Percentiles rank a stretch among this genome's conserved stretches.
Evolutionary conservation across 2,888 invertebrate species (phyloP).

Genomic region (Sarcophaga subvicina): DNA sequence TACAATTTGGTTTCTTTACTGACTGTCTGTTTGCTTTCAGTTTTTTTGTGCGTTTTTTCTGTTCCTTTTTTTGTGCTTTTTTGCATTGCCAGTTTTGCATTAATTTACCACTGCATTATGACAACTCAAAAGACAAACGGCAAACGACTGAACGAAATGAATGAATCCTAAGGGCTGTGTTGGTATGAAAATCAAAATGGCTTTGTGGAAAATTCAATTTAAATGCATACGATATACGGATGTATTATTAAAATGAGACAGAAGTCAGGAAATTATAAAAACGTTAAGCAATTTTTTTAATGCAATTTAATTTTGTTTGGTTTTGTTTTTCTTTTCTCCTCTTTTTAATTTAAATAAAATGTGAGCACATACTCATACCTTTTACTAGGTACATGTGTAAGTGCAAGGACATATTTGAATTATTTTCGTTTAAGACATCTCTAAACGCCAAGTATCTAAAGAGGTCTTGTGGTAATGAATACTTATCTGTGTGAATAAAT

Average conservation of each 20-base stretch:
- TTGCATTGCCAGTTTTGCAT: conserved; percentile 15
- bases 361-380: neutral
- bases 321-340: neutral
- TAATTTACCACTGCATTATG: conserved; percentile 54
- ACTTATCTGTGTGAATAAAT: too few relatives aligned
- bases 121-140: conserved; percentile 44
- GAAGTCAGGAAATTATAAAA: conserved; percentile 44
- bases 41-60: neutral
- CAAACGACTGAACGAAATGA: neutral
- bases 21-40: neutral
- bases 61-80: neutral
- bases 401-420: too few relatives aligned
- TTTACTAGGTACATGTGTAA: too few relatives aligned
- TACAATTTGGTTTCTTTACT: conserved; percentile 49
- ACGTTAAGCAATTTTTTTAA: neutral
- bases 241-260: conserved; percentile 44
- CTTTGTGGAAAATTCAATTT: conserved; percentile 36
- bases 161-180: conserved; percentile 39
- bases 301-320: neutral
- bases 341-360: neutral
- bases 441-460: too few relatives aligned
- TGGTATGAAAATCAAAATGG: conserved; percentile 18
- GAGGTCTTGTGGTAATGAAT: too few relatives aligned
- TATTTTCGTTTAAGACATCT: too few relatives aligned
- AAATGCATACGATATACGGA: neutral